A percentile compares a stretch with the other conserved stretches of the same genome.
phyloP scores from a whole-genome alignment of 2,888 invertebrate genomes.

The Allophyes oxyacanthae region DNA sequence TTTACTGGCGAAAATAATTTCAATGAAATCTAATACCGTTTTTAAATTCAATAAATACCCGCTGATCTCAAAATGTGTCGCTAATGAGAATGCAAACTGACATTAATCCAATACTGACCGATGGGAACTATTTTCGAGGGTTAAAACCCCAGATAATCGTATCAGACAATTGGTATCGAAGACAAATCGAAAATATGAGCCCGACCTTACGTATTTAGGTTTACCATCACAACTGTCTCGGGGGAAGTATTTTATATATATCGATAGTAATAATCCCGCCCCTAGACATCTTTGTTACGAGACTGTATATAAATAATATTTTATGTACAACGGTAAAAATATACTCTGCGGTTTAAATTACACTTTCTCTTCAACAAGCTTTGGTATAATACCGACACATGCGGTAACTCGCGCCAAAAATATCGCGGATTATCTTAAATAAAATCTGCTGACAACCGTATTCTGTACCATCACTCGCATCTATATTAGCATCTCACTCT shows the following conservation, averaged over 20 bases:
- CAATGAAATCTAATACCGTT: too few species aligned
- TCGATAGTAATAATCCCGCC: conserved; percentile 1
- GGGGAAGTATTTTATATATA: neutral
- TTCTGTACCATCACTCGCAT: too few species aligned
- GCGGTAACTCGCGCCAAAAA: conserved; percentile 18
- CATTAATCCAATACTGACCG: too few species aligned
- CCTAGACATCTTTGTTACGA: conserved; percentile 13
- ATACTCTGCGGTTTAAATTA: conserved; percentile 41
- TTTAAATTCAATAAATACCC: too few species aligned
- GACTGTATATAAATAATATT: conserved; percentile 26
- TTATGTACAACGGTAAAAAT: conserved; percentile 40
- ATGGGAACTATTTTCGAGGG: too few species aligned
- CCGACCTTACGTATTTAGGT: neutral
- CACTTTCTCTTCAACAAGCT: conserved; percentile 8
- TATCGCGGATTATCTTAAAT: conserved; percentile 27
- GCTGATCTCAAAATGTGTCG: too few species aligned
- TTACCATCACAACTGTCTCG: neutral
- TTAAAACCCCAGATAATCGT: too few species aligned
- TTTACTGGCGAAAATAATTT: too few species aligned
- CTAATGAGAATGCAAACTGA: too few species aligned
- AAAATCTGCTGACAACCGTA: conserved; percentile 15
- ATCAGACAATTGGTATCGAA: too few species aligned
- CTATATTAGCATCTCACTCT: too few species aligned
- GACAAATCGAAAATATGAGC: too few species aligned
- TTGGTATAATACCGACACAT: conserved; percentile 8